These are phyloP conservation scores for Paramormyrops kingsleyae DNA, from an alignment of 2,113 vertebrate species.

Conservation along the genomic window DNA sequence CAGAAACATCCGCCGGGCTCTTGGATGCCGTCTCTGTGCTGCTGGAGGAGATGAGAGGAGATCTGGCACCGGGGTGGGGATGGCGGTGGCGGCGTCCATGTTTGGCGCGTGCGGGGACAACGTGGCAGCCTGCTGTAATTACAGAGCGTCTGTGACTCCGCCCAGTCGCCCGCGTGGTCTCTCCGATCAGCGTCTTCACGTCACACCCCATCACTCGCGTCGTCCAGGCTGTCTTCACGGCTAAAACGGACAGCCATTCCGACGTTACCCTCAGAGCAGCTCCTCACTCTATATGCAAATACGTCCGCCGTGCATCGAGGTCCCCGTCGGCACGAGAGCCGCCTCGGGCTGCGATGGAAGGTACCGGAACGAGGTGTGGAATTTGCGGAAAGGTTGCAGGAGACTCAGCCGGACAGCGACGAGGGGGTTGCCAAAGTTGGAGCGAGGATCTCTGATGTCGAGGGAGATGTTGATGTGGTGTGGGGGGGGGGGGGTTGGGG, in stretches of 20 bases:
- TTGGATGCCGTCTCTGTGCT: background rate
- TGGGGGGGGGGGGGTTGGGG: constrained; percentile 67
- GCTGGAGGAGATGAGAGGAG: background rate
- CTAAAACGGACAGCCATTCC: background rate
- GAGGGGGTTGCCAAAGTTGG: background rate
- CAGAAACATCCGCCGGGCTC: background rate
- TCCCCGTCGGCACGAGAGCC: background rate
- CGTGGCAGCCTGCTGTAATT: background rate
- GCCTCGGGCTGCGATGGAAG: background rate
- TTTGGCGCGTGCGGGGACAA: background rate
- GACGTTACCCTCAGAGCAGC: background rate
- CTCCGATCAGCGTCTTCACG: background rate
- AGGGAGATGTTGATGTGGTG: constrained; percentile 23
- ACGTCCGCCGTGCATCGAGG: background rate
- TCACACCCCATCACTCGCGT: background rate
- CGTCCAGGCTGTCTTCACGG: background rate
- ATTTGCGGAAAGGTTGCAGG: background rate
- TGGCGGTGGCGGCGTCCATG: background rate
- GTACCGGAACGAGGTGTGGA: background rate
- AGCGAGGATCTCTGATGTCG: background rate
- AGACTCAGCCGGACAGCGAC: background rate
- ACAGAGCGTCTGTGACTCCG: background rate
- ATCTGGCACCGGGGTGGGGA: background rate
- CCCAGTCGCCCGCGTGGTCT: background rate
- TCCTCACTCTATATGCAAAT: background rate